Evolutionary conservation across 2,113 vertebrate species (phyloP).

Genomic region (Elaphurus davidianus): DNA sequence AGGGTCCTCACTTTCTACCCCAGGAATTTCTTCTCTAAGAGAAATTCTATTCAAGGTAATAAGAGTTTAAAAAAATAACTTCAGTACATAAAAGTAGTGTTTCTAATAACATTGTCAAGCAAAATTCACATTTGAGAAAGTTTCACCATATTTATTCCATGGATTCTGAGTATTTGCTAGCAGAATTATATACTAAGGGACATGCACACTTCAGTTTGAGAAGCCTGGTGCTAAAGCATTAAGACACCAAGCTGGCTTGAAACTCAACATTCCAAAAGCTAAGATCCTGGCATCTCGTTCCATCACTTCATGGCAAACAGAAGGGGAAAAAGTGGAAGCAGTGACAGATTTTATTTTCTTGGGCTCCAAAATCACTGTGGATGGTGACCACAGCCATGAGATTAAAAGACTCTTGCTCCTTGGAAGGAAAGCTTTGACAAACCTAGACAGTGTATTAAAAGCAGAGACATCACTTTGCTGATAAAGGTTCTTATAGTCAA

Average conservation of each 20-base stretch:
- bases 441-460: background rate
- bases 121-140: background rate
- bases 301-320: background rate
- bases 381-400: background rate
- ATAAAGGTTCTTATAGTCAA: background rate
- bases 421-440: background rate
- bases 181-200: background rate
- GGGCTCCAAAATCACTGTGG: background rate
- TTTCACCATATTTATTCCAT: background rate
- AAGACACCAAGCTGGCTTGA: background rate
- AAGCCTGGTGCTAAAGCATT: background rate
- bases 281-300: background rate
- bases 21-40: background rate
- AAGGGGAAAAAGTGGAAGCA: background rate
- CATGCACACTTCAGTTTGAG: background rate
- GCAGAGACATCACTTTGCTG: background rate
- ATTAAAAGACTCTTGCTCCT: background rate
- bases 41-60: background rate
- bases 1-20: background rate
- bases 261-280: background rate
- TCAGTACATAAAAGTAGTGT: background rate
- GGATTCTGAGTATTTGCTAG: background rate
- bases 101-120: background rate
- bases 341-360: background rate
- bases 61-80: background rate